These are phyloP conservation scores for Nebria ingens DNA, from an alignment of 1,140 invertebrate species.

Conservation along the genomic window DNA sequence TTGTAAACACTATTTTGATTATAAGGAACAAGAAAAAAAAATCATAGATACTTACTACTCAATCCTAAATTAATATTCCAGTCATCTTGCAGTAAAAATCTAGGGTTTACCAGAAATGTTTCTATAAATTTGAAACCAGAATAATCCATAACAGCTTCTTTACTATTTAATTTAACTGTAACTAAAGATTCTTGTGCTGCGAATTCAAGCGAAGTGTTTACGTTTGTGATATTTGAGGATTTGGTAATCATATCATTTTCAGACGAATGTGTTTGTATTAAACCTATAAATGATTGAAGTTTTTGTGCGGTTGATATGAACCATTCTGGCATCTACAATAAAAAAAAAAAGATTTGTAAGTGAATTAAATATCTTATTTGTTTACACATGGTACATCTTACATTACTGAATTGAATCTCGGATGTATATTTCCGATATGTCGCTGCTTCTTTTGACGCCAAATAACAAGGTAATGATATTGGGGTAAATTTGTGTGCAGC, in stretches of 20 bases:
- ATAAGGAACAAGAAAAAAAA: too few relatives aligned
- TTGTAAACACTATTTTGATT: too few relatives aligned
- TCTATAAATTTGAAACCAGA: not conserved
- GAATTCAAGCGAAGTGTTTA: slow-evolving; percentile 21
- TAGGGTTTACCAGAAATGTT: not conserved
- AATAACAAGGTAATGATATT: slow-evolving; percentile 21
- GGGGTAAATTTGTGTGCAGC: slow-evolving; percentile 3
- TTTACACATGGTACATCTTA: slow-evolving; percentile 19
- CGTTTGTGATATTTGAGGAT: slow-evolving; percentile 20
- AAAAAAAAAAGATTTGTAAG: too few relatives aligned
- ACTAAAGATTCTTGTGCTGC: slow-evolving; percentile 17
- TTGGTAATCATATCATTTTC: not conserved
- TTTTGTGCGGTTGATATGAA: slow-evolving; percentile 22
- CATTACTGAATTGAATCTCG: slow-evolving; percentile 23
- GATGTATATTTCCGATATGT: slow-evolving; percentile 20
- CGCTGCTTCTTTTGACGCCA: slow-evolving; percentile 23
- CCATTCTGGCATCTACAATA: slow-evolving; percentile 25
- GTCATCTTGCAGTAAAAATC: not conserved
- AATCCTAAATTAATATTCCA: not conserved
- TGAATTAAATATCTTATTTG: too few relatives aligned
- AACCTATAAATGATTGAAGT: slow-evolving; percentile 12
- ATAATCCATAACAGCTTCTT: slow-evolving; percentile 14
- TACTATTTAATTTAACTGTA: slow-evolving; percentile 20
- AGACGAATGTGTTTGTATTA: slow-evolving; percentile 20
- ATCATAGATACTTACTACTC: slow-evolving; percentile 1